Percentiles rank a stretch among this genome's conserved stretches.
Evolutionary conservation across 1,140 invertebrate species (phyloP).

Genomic region (Venturia canescens): DNA sequence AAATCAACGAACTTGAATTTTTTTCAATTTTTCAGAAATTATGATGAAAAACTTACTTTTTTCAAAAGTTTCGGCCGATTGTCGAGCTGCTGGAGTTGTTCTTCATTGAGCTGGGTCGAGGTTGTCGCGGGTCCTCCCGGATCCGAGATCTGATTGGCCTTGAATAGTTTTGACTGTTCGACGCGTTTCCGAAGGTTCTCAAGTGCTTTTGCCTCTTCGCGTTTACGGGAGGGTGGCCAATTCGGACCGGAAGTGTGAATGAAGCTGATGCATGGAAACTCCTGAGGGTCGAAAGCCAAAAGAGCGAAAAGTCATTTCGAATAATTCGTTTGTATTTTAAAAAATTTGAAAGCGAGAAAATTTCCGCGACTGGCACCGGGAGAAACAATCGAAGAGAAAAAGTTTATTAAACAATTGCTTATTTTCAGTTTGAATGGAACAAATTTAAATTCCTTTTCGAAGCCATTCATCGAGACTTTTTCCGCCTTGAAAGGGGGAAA

Average conservation of each 20-base stretch:
- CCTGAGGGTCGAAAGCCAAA: conserved; percentile 55
- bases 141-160: conserved; percentile 63
- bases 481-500: no score
- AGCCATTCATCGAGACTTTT: no score
- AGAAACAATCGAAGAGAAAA: no score
- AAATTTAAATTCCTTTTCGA: no score
- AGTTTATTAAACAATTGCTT: no score
- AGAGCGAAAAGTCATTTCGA: not conserved
- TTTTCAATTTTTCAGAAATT: not conserved
- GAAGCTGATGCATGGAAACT: conserved; percentile 69
- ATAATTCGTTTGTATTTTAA: not conserved
- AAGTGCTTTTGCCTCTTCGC: conserved; percentile 74
- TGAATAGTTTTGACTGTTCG: conserved; percentile 70
- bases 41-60: conserved; percentile 67
- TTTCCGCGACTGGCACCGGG: no score
- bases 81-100: conserved; percentile 64
- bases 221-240: conserved; percentile 74
- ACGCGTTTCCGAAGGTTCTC: conserved; percentile 74
- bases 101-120: conserved; percentile 55
- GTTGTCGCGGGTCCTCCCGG: conserved; percentile 55
- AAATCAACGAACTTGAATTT: no score
- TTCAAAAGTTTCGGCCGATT: conserved; percentile 75
- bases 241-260: conserved; percentile 72
- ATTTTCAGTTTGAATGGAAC: no score
- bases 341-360: no score